Conservation (phyloP, 2,888 invertebrate genomes). For the Tineola bisselliella region DNA sequence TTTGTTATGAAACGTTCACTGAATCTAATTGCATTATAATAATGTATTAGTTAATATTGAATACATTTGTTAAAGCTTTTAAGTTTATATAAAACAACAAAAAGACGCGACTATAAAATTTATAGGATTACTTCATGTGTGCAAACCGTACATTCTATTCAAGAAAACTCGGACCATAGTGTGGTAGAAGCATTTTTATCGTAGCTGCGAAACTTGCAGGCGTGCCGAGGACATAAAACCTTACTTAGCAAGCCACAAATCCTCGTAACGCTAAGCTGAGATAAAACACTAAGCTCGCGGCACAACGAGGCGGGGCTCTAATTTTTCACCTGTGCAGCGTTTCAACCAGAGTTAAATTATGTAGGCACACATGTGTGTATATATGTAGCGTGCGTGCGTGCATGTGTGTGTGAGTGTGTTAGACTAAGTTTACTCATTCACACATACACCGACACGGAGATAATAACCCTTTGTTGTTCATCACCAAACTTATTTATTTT, state of each 20-base stretch:
- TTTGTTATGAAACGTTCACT: not conserved
- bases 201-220: constrained; percentile 50
- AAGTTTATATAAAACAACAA: not conserved
- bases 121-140: not conserved
- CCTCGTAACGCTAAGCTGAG: constrained; percentile 66
- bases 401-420: constrained; percentile 29
- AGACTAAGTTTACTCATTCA: not conserved
- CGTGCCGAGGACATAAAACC: constrained; percentile 61
- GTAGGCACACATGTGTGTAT: constrained; percentile 31
- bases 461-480: constrained; percentile 5
- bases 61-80: no score
- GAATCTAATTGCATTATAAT: not conserved
- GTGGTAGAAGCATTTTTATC: constrained; percentile 28
- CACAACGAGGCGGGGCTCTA: constrained; percentile 51
- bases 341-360: constrained; percentile 18
- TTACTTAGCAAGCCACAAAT: constrained; percentile 67
- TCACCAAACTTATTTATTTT: not conserved
- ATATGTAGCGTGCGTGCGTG: constrained; percentile 18
- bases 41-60: no score
- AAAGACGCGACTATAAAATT: not conserved
- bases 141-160: not conserved
- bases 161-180: not conserved
- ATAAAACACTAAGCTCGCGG: constrained; percentile 64
- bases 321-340: constrained; percentile 57
- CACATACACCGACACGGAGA: not conserved